Evolutionary conservation across 2,113 vertebrate species (phyloP).

Genomic region (Aspidoscelis tigris): DNA sequence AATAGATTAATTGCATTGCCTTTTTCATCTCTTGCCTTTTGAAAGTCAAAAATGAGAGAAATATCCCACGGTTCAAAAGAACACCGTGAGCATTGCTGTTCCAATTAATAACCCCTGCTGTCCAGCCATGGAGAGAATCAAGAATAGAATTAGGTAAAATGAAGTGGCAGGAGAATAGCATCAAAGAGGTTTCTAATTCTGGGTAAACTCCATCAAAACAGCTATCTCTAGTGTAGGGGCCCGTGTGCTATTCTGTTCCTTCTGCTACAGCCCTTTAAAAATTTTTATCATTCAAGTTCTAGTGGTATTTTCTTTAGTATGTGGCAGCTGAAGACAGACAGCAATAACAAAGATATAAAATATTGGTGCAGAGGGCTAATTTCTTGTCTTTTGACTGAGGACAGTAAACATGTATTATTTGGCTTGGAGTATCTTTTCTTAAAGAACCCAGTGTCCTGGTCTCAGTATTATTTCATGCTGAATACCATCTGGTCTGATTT

Average conservation of each 20-base stretch:
- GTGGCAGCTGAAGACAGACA: background rate
- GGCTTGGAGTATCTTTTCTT: background rate
- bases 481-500: background rate
- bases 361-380: background rate
- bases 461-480: background rate
- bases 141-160: slow-evolving; percentile 23
- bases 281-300: background rate
- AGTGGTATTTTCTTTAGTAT: background rate
- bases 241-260: background rate
- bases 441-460: background rate
- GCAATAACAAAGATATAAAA: background rate
- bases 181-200: slow-evolving; percentile 20
- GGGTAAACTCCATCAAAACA: background rate
- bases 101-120: slow-evolving; percentile 13
- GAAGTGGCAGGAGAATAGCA: background rate
- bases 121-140: background rate
- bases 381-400: background rate
- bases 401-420: background rate
- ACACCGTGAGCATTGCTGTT: background rate
- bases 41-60: slow-evolving; percentile 13
- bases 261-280: background rate
- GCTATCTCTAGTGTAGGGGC: background rate
- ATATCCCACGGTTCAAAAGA: slow-evolving; percentile 10
- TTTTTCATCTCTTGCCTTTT: background rate
- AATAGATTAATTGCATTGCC: slow-evolving; percentile 6